Base-by-base conservation (phyloP, 2,888 invertebrate species). In the Leptopterna dolabrata region DNA sequence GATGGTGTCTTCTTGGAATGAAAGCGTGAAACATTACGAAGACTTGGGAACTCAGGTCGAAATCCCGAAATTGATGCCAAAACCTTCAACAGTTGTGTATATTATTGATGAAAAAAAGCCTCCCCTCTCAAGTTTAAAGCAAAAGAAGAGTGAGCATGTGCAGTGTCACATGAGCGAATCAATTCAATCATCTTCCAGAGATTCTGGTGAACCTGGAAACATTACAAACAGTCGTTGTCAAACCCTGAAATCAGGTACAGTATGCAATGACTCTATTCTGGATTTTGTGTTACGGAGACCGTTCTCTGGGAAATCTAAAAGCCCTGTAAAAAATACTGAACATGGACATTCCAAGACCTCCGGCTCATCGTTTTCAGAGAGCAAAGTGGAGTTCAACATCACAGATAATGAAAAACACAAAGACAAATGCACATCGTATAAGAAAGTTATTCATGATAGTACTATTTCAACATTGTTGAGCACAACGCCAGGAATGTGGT, bases 241-340 rank as follows among this genome's bases (percentile, higher is more conserved):
- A 47, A 47, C 19, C 9, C 19, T 11, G 11, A 19, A 78, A n/a
- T 13, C n/a, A 24, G 41, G 14, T 1, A 27, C 78, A 16, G 14
- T 24, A 24, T 43, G 24, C 24, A 78, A 81, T 13, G 51, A 30
- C 14, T 81, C 81, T 2, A 81, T 81, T 55, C 19, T 81, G 4
- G 81, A 81, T 51, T 55, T 81, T 16, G 81, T 81, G 19, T n/a
- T 81, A 30, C 24, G 29, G 16, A 14, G 55, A n/a, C 47, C 30
- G 30, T 81, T 55, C 27, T 29, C 78, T 7, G 78, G 24, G 4
- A 24, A 63, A 63, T 63, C 27, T 4, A 24, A 63, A 24, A 63
- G 9, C 13, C 9, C 63, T 9, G 63, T 24, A 6, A 63, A 24
- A 2, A 63, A 24, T 27, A 24, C 7, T 24, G 63, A 63, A 24